Evolutionary conservation across 1,140 invertebrate genomes (phyloP), one percentile per base, ranked within the genome.

Genomic region (Drosophila murphyi): DNA sequence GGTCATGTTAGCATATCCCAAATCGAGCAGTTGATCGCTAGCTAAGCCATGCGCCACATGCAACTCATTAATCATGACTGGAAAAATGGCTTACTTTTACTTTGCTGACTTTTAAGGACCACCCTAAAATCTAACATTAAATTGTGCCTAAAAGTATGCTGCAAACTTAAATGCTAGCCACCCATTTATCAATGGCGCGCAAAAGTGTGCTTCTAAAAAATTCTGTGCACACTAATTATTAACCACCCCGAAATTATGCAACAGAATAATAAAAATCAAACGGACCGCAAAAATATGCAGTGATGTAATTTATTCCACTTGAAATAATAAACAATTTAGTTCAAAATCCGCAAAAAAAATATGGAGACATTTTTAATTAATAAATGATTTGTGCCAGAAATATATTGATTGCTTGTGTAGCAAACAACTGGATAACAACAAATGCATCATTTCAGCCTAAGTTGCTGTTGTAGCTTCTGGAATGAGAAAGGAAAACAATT

Each of bases 101-200:
- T 20, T 20, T 20, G 20, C 20, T 20, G 20, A 57, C 8, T 57
- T 43, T 57, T 57, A 41, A 8, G 7, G 55, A 45, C 41, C 57
- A 60, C 6, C 12, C 32, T 8, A 47, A 47, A 60, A 47, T 7
- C 6, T 7, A n/a, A 43, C 1, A 20, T 20, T 20, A 10, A 50
- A 37, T 6, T 63, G 12, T 31, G 56, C 7, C 10, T 20, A n/a
- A 54, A 70, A 70, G 12, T 52, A 61, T 61, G 65, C 29, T 48
- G 32, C 28, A 1, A 0, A 29, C 5, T 48, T 37, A 35, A 35
- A 28, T 8, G 2, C n/a, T 6, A 32, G n/a, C 7, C 31, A 8
- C 0, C 39, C 2, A 41, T 34, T 59, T 29, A 7, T 3, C 2
- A 0, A 2, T 41, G 3, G 2, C 20, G 3, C 43, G 8, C 52